phyloP scores from a whole-genome alignment of 1,140 invertebrate genomes.

The Drosophila chauvacae region DNA sequence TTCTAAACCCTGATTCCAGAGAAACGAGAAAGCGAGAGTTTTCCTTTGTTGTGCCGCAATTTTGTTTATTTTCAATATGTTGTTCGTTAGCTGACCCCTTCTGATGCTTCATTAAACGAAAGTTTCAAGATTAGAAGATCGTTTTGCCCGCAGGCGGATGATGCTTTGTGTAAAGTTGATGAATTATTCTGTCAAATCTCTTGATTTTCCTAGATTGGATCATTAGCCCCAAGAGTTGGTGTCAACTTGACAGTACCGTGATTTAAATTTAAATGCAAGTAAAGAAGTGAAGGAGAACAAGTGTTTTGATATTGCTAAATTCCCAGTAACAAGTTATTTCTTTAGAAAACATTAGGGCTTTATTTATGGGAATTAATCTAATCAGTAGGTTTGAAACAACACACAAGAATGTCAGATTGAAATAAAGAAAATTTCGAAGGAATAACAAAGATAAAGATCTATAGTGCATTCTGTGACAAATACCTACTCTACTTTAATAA shows the following conservation, averaged over 20 bases:
- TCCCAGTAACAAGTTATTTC: not conserved
- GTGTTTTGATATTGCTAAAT: not conserved
- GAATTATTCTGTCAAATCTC: constrained; percentile 32
- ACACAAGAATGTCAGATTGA: not conserved
- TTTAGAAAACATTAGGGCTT: not conserved
- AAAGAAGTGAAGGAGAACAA: not conserved
- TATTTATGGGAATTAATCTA: not conserved
- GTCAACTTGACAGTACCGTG: constrained; percentile 4
- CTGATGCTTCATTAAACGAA: constrained; percentile 41
- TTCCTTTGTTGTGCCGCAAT: constrained; percentile 40
- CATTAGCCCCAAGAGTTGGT: not conserved
- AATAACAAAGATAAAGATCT: not conserved
- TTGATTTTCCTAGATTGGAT: constrained; percentile 4
- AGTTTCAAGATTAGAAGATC: constrained; percentile 43
- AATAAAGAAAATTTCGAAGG: not conserved
- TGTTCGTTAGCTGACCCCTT: constrained; percentile 20
- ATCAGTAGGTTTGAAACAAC: not conserved
- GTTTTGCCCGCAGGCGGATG: constrained; percentile 13
- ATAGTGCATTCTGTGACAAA: not conserved
- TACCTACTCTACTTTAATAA: not conserved
- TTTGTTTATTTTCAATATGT: constrained; percentile 37
- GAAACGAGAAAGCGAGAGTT: constrained; percentile 51
- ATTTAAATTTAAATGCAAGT: not conserved
- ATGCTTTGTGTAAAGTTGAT: constrained; percentile 24
- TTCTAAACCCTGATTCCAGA: constrained; percentile 37